Conservation (phyloP, 2,797 vertebrate genomes). For the Oreortyx pictus region DNA sequence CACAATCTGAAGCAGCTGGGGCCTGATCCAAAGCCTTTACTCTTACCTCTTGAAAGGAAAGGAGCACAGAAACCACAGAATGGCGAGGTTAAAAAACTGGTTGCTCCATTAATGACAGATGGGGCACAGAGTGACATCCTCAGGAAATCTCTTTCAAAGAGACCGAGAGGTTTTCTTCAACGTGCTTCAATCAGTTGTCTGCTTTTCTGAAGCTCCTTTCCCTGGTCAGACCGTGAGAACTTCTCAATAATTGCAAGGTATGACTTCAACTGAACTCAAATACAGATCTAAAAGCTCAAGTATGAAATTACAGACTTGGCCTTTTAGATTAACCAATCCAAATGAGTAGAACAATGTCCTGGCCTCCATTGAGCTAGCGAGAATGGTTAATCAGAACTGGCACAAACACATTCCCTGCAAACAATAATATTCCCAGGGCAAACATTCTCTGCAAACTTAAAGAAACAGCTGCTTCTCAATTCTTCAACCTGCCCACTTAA, state of each 20-base stretch:
- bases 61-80: not conserved
- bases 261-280: conserved; percentile 13
- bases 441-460: conserved; percentile 2
- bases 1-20: not conserved
- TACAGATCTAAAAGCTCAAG: conserved; percentile 22
- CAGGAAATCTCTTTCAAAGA: not conserved
- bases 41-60: not conserved
- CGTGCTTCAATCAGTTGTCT: not conserved
- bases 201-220: not conserved
- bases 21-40: not conserved
- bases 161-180: not conserved
- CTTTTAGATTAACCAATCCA: conserved; percentile 52
- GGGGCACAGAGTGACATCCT: not conserved
- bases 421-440: conserved; percentile 10
- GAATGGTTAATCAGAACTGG: conserved; percentile 43
- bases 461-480: not conserved
- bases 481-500: not conserved
- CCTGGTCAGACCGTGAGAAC: not conserved
- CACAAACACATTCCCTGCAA: conserved; percentile 19
- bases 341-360: conserved; percentile 3
- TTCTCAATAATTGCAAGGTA: not conserved
- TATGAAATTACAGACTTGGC: conserved; percentile 9
- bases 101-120: not conserved
- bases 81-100: not conserved
- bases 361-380: not conserved